These are phyloP conservation scores for Amiota communis DNA, from an alignment of 2,888 invertebrate species.

Conservation along the genomic window DNA sequence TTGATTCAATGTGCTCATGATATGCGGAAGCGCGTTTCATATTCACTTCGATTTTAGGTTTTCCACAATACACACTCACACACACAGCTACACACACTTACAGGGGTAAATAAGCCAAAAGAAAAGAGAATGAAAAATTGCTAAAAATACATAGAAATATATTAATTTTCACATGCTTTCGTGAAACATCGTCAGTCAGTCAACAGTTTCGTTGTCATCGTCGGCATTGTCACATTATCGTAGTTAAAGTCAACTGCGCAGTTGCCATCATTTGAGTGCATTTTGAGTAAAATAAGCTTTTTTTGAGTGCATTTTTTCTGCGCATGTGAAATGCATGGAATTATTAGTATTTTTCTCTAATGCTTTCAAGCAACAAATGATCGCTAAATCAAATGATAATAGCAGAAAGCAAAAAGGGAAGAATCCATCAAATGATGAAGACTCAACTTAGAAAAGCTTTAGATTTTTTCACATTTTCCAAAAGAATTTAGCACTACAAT, in stretches of 20 bases:
- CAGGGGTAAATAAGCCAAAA: slow-evolving; percentile 27
- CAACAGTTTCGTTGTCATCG: slow-evolving; percentile 26
- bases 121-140: too few relatives aligned
- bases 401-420: too few relatives aligned
- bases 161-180: too few relatives aligned
- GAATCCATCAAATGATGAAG: too few relatives aligned
- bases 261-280: slow-evolving; percentile 12
- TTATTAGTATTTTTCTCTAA: not conserved
- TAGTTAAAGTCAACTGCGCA: slow-evolving; percentile 28
- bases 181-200: slow-evolving; percentile 31
- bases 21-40: slow-evolving; percentile 53
- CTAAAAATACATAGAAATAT: too few relatives aligned
- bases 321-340: not conserved
- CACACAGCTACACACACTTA: slow-evolving; percentile 6
- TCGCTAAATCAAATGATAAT: too few relatives aligned
- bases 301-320: slow-evolving; percentile 15
- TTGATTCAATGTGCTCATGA: slow-evolving; percentile 17
- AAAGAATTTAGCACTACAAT: not conserved
- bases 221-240: slow-evolving; percentile 10
- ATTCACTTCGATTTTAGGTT: slow-evolving; percentile 45
- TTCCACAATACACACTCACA: slow-evolving; percentile 43
- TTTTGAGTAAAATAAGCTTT: slow-evolving; percentile 14
- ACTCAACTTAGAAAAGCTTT: too few relatives aligned
- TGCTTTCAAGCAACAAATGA: not conserved
- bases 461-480: slow-evolving; percentile 2